Evolutionary conservation across 2,797 vertebrate species (phyloP), one percentile per base, ranked within the genome.

Genomic region (Tolypeutes matacus): DNA sequence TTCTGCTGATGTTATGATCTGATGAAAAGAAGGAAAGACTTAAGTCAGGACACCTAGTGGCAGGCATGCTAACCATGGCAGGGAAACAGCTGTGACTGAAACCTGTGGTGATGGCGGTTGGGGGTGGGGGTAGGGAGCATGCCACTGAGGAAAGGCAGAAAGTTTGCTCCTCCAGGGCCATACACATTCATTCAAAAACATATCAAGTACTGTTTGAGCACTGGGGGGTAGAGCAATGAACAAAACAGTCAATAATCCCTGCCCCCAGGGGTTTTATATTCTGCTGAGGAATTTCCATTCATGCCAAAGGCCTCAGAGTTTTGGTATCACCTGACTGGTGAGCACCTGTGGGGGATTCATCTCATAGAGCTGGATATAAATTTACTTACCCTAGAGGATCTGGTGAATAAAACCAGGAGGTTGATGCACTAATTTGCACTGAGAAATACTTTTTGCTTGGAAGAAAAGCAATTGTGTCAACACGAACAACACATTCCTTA

Each of bases 1-100:
- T 92, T 42, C 76, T 81, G 21, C 60, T 77, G 36, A 39, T 78
- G 13, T 15, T 8, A 11, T 31, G 6, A 29, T 34, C 72, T 96
- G 65, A 73, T 39, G n/a, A 94, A 91, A 94, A 56, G 36, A 93
- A 95, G 56, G 25, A 29, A 65, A 92, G 53, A 56, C 29, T 46
- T 73, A 49, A 80, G 36, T 23, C 51, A 67, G 60, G 58, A 46
- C 10, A 29, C 58, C 18, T 42, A 5, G 1, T 70, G 5, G 25
- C 27, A 46, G 49, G 27, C 42, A 2, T 60, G 64, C 31, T 49
- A 67, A 62, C 36, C 70, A 42, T 1, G 1, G 18, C n/a, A 39
- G 23, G 7, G 46, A 81, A 36, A 34, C 25, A 62, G 29, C 27
- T 42, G 12, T 78, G 29, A 62, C 80, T 75, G 27, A 58, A 25